Evolutionary conservation across 92 coral and sea anemone genomes (phyloP).

Genomic region (Epizoanthus illoricatus): DNA sequence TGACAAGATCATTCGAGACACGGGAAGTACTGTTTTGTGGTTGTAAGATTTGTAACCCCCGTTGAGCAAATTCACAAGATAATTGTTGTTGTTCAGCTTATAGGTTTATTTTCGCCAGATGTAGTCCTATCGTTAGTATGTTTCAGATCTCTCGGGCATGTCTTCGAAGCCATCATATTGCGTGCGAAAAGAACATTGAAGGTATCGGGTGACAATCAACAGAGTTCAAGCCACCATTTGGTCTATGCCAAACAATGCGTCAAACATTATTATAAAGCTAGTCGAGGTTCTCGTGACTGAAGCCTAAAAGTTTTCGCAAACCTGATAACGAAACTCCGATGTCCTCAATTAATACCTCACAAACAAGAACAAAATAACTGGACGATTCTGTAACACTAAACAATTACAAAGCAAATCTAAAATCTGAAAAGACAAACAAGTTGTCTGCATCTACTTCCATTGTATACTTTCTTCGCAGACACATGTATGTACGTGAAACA

Average conservation of each 20-base stretch:
- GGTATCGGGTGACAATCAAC: conserved; percentile 32
- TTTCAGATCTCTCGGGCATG: neutral
- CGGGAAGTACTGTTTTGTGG: neutral
- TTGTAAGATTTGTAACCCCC: neutral
- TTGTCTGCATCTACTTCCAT: conserved; percentile 8
- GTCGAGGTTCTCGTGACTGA: conserved; percentile 32
- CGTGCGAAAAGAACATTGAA: conserved; percentile 26
- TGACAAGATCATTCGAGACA: conserved; percentile 6
- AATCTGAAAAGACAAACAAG: conserved; percentile 1
- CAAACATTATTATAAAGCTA: neutral
- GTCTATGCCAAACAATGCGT: conserved; percentile 12
- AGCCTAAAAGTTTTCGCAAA: conserved; percentile 27
- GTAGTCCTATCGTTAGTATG: neutral
- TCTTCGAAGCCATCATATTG: neutral
- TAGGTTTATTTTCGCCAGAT: neutral
- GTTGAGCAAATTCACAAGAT: neutral
- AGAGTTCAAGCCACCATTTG: neutral
- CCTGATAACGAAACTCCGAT: neutral
- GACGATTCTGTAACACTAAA: neutral
- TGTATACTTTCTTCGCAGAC: neutral
- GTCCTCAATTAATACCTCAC: neutral
- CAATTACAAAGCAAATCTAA: neutral
- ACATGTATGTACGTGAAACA: neutral
- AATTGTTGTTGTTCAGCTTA: neutral
- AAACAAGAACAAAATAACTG: conserved; percentile 1